phyloP scores from a whole-genome alignment of 2,113 vertebrate species.

The Malurus alboscapulatus region DNA sequence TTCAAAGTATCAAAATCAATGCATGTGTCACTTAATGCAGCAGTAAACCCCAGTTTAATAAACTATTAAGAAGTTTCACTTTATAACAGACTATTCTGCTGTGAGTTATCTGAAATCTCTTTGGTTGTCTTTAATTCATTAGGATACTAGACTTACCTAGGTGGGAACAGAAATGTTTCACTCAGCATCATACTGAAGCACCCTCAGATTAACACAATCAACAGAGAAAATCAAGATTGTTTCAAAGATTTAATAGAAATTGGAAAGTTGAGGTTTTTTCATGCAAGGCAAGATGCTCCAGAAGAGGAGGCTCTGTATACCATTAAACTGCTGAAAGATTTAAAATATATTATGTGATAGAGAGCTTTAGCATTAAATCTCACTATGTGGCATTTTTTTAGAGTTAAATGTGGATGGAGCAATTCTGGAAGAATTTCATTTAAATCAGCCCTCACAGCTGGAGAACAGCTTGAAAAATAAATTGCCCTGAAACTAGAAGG shows the following conservation, averaged over 20 bases:
- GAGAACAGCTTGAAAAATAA: slow-evolving; percentile 12
- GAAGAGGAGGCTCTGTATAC: not conserved
- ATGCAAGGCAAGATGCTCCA: not conserved
- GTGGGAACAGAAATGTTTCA: not conserved
- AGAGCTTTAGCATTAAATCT: not conserved
- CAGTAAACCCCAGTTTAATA: not conserved
- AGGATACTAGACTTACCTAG: not conserved
- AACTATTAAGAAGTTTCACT: not conserved
- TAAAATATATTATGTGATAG: not conserved
- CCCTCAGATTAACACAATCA: not conserved
- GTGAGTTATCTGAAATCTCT: not conserved
- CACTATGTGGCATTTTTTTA: not conserved
- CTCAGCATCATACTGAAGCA: not conserved
- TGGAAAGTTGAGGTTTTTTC: not conserved
- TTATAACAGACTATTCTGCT: not conserved
- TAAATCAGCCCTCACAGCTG: not conserved
- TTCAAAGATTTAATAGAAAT: not conserved
- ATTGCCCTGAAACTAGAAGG: not conserved
- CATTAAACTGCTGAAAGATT: not conserved
- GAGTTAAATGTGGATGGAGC: not conserved
- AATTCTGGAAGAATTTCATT: not conserved
- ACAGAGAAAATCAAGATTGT: not conserved
- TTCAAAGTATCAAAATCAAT: not conserved
- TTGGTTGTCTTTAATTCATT: not conserved
- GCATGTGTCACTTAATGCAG: not conserved